Base-by-base conservation (phyloP, 1,140 invertebrate species). In the Drosophila erecta region DNA sequence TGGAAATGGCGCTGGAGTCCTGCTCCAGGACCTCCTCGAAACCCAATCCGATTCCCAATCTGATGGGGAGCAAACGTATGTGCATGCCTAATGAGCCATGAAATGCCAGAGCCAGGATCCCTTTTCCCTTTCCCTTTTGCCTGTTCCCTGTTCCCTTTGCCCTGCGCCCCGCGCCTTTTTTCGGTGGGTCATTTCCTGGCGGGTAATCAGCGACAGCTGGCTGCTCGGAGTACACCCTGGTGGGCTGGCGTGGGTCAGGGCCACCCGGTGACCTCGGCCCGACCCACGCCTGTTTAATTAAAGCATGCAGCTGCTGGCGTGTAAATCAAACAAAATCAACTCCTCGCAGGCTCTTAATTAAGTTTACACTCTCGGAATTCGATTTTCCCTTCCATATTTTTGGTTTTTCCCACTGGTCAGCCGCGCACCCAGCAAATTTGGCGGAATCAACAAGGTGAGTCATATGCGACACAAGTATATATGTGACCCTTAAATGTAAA, bases 1-100 rank as follows among this genome's bases (percentile, higher is more conserved):
- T 7, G 30, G 30, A 30, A 30, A 30, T 30, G 30, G 30, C 30
- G 30, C 30, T 14, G 37, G 38, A 44, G 37, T 49, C 46, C 46
- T 30, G 24, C 10, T 15, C 14, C 14, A 15, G 22, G 10, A 40
- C 17, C 56, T 12, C 51, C 40, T 17, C 12, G 10, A 3, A 27
- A 17, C 55, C 27, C 14, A 27, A 7, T 35, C 20, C 8, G 24
- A 33, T 30, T 61, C 43, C 33, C 22, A 33, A 62, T 3, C 55
- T 12, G 27, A 44, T 43, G 40, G 37, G 50, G 35, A 44, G 56
- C 64, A 62, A 72, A 74, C 83, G 84, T 87, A 87, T 87, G 83
- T 87, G 84, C 83, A 87, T 87, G 84, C 70, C 83, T 87, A 87
- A 87, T 87, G 83, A 87, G 83, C 83, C 83, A 87, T 87, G 83